Evolutionary conservation across 2,888 invertebrate genomes (phyloP), one percentile per base, ranked within the genome.

Genomic region (Hypomecis atomaria): DNA sequence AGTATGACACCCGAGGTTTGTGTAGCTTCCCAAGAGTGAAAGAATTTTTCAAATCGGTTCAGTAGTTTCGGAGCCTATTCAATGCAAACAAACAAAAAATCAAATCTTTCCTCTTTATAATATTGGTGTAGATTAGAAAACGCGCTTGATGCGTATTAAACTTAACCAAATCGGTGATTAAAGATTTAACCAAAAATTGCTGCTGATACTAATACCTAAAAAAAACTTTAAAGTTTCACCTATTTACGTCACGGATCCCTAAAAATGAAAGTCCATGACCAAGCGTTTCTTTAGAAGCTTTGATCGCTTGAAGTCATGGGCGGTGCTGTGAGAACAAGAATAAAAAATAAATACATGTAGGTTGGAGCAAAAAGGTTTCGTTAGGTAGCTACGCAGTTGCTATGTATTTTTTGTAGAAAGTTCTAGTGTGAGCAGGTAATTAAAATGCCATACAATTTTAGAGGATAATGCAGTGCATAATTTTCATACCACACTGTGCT

Each of bases 261-360:
- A 61, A 47, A 60, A 65, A 65, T 60, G 77, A 82, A 86, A 81
- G 78, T 70, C 72, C 79, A 86, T 90, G 90, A 90, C 87, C 73
- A 75, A 78, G 87, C 85, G 70, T 70, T 87, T 87, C 78, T 80
- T 69, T 59, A 58, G 69, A 66, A 54, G 65, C 60, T 57, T 48
- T 47, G 55, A 52, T 42, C 59, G 50, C 59, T 59, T 44, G 52
- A 54, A 65, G 65, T 54, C 65, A 71, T 78, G 85, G 87, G 86
- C 85, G 86, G 85, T 68, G 77, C 77, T 78, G 74, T 65, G 60
- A 61, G 56, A 62, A 58, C 60, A 60, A 66, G 65, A 70, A 68
- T 37, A 53, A 49, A 66, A 66, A 63, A 65, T 62, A 57, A 56
- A 53, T 59, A 13, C 84, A 83, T 83, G 77, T 84, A 83, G 74